A percentile compares a stretch with the other conserved stretches of the same genome.
Conservation (phyloP, 2,888 invertebrate genomes). For the Phania funesta region DNA sequence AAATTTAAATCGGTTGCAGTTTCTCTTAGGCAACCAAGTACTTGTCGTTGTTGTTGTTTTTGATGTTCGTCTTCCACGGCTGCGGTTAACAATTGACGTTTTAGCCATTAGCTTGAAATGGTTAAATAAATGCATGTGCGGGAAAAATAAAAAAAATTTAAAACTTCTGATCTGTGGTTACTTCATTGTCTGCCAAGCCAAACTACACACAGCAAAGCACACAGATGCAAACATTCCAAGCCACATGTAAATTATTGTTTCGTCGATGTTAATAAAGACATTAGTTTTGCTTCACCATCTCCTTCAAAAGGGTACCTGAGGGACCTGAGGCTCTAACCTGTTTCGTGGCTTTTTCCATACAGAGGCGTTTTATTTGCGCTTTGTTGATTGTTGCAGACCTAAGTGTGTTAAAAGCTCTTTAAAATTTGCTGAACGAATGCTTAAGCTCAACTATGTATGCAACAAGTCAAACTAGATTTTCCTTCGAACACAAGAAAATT, state of each 20-base stretch:
- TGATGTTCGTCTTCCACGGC: not conserved
- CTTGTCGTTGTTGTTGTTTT: not conserved
- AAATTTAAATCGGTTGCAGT: conserved; percentile 53
- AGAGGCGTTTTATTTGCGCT: conserved; percentile 22
- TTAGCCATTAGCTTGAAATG: conserved; percentile 18
- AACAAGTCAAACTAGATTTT: conserved; percentile 32
- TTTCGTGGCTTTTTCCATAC: not conserved
- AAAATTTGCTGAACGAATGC: conserved; percentile 7
- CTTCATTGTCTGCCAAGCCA: not conserved
- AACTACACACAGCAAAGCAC: not conserved
- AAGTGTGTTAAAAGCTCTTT: conserved; percentile 27
- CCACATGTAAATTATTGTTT: conserved; percentile 3
- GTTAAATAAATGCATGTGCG: conserved; percentile 7
- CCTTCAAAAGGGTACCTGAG: not conserved
- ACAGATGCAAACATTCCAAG: not conserved
- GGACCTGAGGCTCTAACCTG: conserved; percentile 25
- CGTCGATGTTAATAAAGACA: conserved; percentile 56
- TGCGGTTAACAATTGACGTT: conserved; percentile 35
- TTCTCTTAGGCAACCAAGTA: conserved; percentile 21
- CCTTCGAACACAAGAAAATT: conserved; percentile 8
- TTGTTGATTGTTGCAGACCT: conserved; percentile 7
- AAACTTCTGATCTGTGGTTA: conserved; percentile 12
- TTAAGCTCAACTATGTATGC: not conserved
- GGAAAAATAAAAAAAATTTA: not conserved
- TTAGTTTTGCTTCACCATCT: conserved; percentile 39